Evolutionary conservation across 1,140 invertebrate species (phyloP).

Genomic region (Drosophila truncata): DNA sequence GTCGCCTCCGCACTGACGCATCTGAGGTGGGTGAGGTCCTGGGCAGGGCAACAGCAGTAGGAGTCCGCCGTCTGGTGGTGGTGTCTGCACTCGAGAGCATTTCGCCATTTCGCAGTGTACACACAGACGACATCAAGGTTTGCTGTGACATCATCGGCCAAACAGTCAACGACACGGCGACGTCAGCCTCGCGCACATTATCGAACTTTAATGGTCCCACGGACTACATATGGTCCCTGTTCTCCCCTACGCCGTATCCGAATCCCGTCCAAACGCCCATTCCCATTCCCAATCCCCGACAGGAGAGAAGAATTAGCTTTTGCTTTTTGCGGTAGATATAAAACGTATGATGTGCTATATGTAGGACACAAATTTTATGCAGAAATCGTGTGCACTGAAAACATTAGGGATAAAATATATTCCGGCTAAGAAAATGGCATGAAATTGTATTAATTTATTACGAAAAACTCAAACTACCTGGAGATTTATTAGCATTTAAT

Average conservation of each 20-base stretch:
- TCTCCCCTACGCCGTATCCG: constrained; percentile 14
- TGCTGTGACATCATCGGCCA: constrained; percentile 72
- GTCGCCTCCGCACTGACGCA: constrained; percentile 46
- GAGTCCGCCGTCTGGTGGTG: constrained; percentile 7
- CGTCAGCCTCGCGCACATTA: constrained; percentile 71
- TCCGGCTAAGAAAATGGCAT: not conserved
- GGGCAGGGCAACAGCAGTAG: constrained; percentile 22
- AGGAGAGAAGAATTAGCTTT: constrained; percentile 72
- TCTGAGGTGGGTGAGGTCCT: constrained; percentile 35
- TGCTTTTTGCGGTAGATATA: constrained; percentile 62
- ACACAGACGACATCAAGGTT: constrained; percentile 66
- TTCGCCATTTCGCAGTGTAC: constrained; percentile 44
- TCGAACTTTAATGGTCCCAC: constrained; percentile 72
- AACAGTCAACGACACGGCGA: constrained; percentile 75
- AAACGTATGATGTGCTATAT: constrained; percentile 41
- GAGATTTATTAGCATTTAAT: not conserved
- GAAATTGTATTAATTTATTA: not conserved
- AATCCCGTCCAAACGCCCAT: constrained; percentile 1
- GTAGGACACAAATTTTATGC: constrained; percentile 10
- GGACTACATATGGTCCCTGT: constrained; percentile 13
- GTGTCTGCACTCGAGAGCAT: constrained; percentile 37
- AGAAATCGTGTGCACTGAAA: constrained; percentile 4
- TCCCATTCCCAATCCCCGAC: constrained; percentile 20
- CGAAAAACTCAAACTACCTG: not conserved
- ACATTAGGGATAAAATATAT: not conserved